Percentiles rank a stretch among this genome's conserved stretches.
Conservation (phyloP, 2,797 vertebrate species). For the Triplophysa bombifrons region DNA sequence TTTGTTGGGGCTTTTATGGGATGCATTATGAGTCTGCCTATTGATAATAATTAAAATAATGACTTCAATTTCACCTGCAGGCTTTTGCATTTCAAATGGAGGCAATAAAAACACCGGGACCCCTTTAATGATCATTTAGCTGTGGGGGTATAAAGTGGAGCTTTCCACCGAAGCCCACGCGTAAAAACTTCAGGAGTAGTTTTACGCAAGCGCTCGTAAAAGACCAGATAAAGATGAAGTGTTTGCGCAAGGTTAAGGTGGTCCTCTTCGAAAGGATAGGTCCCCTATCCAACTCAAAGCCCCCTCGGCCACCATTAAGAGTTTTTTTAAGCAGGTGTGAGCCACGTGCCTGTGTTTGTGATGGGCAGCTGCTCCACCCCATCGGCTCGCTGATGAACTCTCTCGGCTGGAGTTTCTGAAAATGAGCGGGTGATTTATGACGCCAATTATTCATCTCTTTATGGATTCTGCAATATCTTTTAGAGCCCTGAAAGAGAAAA, state of each 20-base stretch:
- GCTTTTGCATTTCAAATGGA: conserved; percentile 60
- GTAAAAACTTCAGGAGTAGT: conserved; percentile 4
- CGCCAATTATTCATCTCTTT: conserved; percentile 77
- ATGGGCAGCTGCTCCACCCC: conserved; percentile 62
- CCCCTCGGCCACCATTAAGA: conserved; percentile 9
- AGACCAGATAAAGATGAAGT: conserved; percentile 20
- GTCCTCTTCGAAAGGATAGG: not conserved
- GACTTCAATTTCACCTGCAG: conserved; percentile 69
- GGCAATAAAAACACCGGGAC: conserved; percentile 41
- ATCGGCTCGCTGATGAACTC: conserved; percentile 71
- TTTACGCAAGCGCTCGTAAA: conserved; percentile 1
- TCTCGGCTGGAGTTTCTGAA: conserved; percentile 52
- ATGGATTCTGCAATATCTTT: conserved; percentile 66
- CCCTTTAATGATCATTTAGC: conserved; percentile 48
- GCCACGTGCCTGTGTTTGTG: conserved; percentile 76
- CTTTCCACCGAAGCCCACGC: not conserved
- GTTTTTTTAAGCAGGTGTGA: conserved; percentile 73
- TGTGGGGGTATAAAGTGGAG: not conserved
- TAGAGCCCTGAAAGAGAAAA: conserved; percentile 59
- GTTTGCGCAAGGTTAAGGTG: not conserved
- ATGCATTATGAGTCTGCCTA: conserved; percentile 71
- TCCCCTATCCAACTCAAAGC: not conserved
- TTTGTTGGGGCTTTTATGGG: conserved; percentile 72
- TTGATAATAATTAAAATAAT: conserved; percentile 72
- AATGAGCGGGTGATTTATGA: conserved; percentile 79